A percentile compares a stretch with the other conserved stretches of the same genome.
Conservation (phyloP, 2,888 invertebrate genomes). For the Eristalis tenax region DNA sequence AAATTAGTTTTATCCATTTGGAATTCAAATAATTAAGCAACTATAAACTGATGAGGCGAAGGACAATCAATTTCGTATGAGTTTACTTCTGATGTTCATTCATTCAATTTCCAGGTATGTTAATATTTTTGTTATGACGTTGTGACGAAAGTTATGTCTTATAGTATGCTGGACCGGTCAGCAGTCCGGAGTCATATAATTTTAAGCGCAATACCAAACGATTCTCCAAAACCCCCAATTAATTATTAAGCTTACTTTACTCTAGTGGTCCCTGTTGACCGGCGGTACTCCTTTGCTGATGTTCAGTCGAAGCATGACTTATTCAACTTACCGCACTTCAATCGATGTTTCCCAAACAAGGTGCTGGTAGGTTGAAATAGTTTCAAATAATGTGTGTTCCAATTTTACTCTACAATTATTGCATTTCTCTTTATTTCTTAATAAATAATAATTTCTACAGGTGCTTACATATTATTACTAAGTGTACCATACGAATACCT, state of each 20-base stretch:
- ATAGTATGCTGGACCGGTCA: too few species aligned
- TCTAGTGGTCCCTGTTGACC: too few species aligned
- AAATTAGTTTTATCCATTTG: conserved; percentile 25
- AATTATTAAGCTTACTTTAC: too few species aligned
- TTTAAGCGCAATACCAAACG: too few species aligned
- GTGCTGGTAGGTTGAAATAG: too few species aligned
- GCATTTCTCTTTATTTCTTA: conserved; percentile 66
- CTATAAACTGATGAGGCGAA: not conserved
- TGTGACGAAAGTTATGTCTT: too few species aligned
- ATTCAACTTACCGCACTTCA: too few species aligned
- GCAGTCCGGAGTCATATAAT: too few species aligned
- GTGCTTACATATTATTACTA: conserved; percentile 44
- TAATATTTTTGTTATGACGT: not conserved
- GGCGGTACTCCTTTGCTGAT: too few species aligned
- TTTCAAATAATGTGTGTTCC: not conserved
- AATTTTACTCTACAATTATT: conserved; percentile 59
- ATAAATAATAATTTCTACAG: conserved; percentile 68
- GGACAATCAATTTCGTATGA: not conserved
- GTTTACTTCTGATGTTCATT: not conserved
- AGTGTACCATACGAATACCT: conserved; percentile 40
- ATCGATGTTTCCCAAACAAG: too few species aligned
- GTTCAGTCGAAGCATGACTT: too few species aligned
- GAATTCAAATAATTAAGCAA: conserved; percentile 37
- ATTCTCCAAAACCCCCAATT: too few species aligned
- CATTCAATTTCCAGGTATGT: not conserved